Percentiles rank a stretch among this genome's conserved stretches.
Evolutionary conservation across 23 tunicate genomes (phyloP).

Genomic region (Styela clava): DNA sequence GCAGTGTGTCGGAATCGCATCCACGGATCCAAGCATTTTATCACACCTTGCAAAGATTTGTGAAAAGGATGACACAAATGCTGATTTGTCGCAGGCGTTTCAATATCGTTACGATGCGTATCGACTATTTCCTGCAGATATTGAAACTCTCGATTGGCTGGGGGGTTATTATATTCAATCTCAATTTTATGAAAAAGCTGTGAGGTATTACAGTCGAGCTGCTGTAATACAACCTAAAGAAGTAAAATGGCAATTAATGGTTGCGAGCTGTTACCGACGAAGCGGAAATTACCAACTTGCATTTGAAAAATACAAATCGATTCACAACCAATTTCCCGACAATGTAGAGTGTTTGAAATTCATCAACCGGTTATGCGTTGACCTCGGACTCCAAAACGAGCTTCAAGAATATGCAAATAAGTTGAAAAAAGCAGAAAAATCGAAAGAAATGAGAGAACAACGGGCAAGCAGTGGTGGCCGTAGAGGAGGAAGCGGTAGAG

Average conservation of each 20-base stretch:
- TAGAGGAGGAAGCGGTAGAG: conserved; percentile 21
- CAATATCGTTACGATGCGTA: conserved; percentile 89
- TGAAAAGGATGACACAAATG: conserved; percentile 72
- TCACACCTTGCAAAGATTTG: conserved; percentile 75
- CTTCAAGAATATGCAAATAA: conserved; percentile 79
- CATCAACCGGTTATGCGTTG: conserved; percentile 80
- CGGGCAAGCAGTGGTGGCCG: conserved; percentile 22
- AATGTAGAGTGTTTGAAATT: conserved; percentile 88
- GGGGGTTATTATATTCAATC: conserved; percentile 89
- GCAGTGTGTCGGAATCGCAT: conserved; percentile 64
- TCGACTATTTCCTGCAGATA: conserved; percentile 91
- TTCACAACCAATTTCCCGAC: conserved; percentile 88
- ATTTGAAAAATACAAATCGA: conserved; percentile 94
- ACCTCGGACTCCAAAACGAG: conserved; percentile 79
- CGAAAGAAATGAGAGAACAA: conserved; percentile 54
- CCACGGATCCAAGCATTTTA: conserved; percentile 81
- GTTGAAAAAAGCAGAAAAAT: conserved; percentile 72
- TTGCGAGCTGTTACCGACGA: conserved; percentile 88
- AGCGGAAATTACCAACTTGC: conserved; percentile 93
- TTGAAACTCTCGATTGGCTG: conserved; percentile 90
- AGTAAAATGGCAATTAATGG: conserved; percentile 95
- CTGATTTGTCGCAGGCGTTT: conserved; percentile 91
- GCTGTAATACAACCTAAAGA: conserved; percentile 69
- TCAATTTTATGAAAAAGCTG: conserved; percentile 94
- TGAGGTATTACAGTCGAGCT: conserved; percentile 81